Evolutionary conservation across 2,113 vertebrate genomes (phyloP), one percentile per base, ranked within the genome.

Genomic region (Archilochus colubris): DNA sequence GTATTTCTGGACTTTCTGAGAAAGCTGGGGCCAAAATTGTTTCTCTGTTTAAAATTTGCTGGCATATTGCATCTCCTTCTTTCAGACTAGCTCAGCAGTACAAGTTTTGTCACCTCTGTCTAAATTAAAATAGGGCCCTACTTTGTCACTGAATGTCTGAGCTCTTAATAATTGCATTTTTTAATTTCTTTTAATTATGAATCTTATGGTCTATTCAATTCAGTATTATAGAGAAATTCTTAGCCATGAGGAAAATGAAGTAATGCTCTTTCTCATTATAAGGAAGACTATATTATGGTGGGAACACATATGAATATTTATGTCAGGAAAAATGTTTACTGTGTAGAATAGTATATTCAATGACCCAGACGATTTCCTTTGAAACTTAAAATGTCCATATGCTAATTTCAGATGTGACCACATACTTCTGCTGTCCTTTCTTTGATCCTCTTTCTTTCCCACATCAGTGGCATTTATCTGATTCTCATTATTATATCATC

Each of bases 401-500:
- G 82, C 15, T 83, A 78, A 87, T 89, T 92, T 84, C 53, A 72
- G 36, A 79, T 57, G 44, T 68, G 38, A 46, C 74, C 87, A 44
- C 78, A 73, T 63, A 86, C 5, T 92, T 75, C 48, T 94, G 46
- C 46, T 64, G 15, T 70, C 73, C 43, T 83, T 82, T 68, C 76
- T 86, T 91, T 94, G 59, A 88, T 83, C 55, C 20, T 82, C 84
- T 78, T 81, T 89, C 75, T 88, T 94, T 95, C 82, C 68, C 82
- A 86, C 75, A 81, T 63, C 33, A 67, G 27, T 70, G 43, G 28
- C 51, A 83, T 91, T 89, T 95, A 33, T 89, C 77, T 93, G 62
- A 92, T 94, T 93, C 58, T 87, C 66, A 69, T 87, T 84, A 89
- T 76, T 94, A 46, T 75, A 36, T 33, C 64, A 53, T 76, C 88